Conservation (phyloP, 2,797 vertebrate genomes). For the Thunnus albacares region DNA sequence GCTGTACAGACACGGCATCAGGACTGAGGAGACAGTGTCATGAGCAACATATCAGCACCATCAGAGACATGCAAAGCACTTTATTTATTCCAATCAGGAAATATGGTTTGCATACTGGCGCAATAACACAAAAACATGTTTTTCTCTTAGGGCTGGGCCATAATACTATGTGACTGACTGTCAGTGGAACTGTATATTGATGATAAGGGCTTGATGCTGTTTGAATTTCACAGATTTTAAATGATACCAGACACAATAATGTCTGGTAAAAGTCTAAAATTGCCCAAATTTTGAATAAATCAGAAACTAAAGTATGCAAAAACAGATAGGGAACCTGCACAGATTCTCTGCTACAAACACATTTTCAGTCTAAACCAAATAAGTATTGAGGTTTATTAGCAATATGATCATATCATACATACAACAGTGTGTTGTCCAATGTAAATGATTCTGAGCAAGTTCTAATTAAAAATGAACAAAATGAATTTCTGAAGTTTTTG, state of each 20-base stretch:
- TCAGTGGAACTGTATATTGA: background rate
- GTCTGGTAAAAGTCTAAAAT: background rate
- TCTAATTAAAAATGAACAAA: no score
- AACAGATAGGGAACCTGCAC: background rate
- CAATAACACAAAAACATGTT: background rate
- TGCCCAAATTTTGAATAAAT: background rate
- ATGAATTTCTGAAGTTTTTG: no score
- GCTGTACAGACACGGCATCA: constrained; percentile 1
- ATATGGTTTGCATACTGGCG: constrained; percentile 19
- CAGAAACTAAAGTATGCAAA: background rate
- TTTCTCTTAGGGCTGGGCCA: background rate
- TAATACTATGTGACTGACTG: background rate
- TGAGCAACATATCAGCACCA: constrained; percentile 9
- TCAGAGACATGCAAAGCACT: constrained; percentile 14
- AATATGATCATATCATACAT: background rate
- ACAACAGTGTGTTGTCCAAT: background rate
- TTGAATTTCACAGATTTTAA: background rate
- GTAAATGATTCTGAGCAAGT: background rate
- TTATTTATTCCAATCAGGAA: background rate
- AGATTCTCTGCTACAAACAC: background rate
- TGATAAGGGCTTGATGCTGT: background rate
- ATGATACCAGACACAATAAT: background rate
- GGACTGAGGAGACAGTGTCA: background rate
- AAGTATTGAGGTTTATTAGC: background rate
- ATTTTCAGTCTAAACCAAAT: background rate